Evolutionary conservation across 2,113 vertebrate species (phyloP), one percentile per base, ranked within the genome.

Genomic region (Patagioenas fasciata): DNA sequence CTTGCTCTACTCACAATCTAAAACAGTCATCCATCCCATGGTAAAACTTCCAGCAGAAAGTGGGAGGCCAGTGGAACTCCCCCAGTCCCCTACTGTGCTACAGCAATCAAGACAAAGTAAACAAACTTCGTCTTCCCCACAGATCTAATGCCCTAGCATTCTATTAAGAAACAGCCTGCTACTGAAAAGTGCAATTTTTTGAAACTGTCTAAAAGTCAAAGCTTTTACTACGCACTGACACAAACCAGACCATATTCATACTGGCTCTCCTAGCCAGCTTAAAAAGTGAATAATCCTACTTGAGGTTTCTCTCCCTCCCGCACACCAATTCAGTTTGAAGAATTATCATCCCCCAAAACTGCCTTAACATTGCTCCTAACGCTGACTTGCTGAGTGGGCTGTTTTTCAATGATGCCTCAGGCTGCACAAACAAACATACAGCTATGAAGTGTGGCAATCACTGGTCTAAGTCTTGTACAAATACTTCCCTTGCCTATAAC

Each of bases 21-120:
- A 90, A 95, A 90, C 13, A 78, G 61, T 58, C 23, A 67, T 42
- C 70, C 20, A n/a, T 42, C 23, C 38, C 42, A 80, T 4, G 21
- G 50, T 90, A 72, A 73, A 93, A 78, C 38, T 89, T 56, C 54
- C 47, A 89, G 42, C 34, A 85, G 42, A 88, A 95, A 89, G n/a
- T 50, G 57, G 34, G 57, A 81, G 34, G 53, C 29, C 73, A 79
- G 15, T 82, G 70, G 53, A 95, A 71, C 61, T 82, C 9, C 47
- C 50, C 18, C n/a, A 73, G 48, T 9, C 16, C 21, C 48, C 38
- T 26, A 36, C 70, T 81, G 73, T 53, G 77, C 69, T 87, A 67
- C 57, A 87, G 65, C 3, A 7, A 95, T 61, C 53, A 87, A 72
- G 56, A 32, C 29, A 92, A 91, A 81, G 70, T 40, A 89, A 97